Percentiles rank a stretch among this genome's conserved stretches.
Conservation (phyloP, 2,888 invertebrate species). For the Stegana nigrithorax region DNA sequence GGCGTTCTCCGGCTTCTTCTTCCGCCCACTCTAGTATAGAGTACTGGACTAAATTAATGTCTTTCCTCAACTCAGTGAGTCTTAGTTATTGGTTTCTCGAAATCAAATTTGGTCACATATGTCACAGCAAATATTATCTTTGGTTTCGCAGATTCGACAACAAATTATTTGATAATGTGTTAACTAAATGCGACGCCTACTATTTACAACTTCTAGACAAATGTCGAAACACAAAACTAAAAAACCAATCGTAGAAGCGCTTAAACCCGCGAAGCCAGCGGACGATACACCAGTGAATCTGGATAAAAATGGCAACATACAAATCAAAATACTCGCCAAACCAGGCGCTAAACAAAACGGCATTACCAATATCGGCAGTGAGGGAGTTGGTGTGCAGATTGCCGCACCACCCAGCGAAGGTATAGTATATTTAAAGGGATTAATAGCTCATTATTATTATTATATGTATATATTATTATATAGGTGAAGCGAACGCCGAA, state of each 20-base stretch:
- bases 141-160: neutral
- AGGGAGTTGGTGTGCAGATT: constrained; percentile 81
- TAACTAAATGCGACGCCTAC: constrained; percentile 38
- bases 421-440: too few relatives aligned
- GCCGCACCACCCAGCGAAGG: constrained; percentile 85
- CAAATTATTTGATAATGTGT: neutral
- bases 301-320: constrained; percentile 74
- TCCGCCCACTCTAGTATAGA: too few relatives aligned
- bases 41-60: too few relatives aligned
- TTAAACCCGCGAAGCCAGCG: neutral
- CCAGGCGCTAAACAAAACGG: constrained; percentile 80
- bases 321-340: constrained; percentile 77
- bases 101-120: too few relatives aligned
- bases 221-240: constrained; percentile 58
- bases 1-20: too few relatives aligned
- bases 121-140: neutral
- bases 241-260: too few relatives aligned
- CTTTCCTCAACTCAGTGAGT: too few relatives aligned
- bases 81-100: too few relatives aligned
- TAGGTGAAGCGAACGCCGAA: constrained; percentile 84
- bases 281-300: constrained; percentile 62
- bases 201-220: constrained; percentile 29
- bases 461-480: too few relatives aligned
- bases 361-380: constrained; percentile 74
- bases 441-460: too few relatives aligned